These are phyloP conservation scores for Mustelus asterias DNA, from an alignment of 2,113 vertebrate species.

Conservation along the genomic window DNA sequence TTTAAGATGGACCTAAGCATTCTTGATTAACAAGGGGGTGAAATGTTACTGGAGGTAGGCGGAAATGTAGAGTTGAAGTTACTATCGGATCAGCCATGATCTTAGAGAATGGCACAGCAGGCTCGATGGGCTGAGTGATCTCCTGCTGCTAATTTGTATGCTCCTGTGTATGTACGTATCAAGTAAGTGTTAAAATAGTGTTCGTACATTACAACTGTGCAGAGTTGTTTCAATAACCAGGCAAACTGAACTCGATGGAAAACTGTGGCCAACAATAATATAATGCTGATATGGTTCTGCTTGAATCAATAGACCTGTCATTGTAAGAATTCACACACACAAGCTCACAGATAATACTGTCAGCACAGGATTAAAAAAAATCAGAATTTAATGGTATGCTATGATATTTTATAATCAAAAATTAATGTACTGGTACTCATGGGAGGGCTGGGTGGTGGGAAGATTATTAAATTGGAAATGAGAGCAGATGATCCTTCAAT, in stretches of 20 bases:
- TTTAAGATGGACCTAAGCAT: too few relatives aligned
- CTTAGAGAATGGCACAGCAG: too few relatives aligned
- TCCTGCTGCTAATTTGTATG: too few relatives aligned
- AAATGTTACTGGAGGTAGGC: too few relatives aligned
- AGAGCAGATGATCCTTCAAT: conserved; percentile 17
- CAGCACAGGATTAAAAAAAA: conserved; percentile 25
- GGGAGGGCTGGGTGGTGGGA: conserved; percentile 1
- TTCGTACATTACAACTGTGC: background rate
- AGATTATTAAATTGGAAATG: conserved; percentile 23
- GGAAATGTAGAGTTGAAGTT: too few relatives aligned
- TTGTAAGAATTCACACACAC: background rate
- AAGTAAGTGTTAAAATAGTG: too few relatives aligned
- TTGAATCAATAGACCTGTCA: conserved; percentile 26
- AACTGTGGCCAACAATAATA: background rate
- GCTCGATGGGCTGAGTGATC: too few relatives aligned
- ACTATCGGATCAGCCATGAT: too few relatives aligned
- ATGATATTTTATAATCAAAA: conserved; percentile 34
- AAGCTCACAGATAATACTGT: background rate
- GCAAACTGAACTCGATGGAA: background rate
- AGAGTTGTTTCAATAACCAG: conserved; percentile 17
- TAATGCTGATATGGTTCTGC: background rate
- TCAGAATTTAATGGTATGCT: conserved; percentile 9
- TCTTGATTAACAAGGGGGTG: too few relatives aligned
- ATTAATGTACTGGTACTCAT: conserved; percentile 25
- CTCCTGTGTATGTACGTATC: too few relatives aligned